phyloP scores from a whole-genome alignment of 1,140 invertebrate genomes.

The Zaprionus taronus region DNA sequence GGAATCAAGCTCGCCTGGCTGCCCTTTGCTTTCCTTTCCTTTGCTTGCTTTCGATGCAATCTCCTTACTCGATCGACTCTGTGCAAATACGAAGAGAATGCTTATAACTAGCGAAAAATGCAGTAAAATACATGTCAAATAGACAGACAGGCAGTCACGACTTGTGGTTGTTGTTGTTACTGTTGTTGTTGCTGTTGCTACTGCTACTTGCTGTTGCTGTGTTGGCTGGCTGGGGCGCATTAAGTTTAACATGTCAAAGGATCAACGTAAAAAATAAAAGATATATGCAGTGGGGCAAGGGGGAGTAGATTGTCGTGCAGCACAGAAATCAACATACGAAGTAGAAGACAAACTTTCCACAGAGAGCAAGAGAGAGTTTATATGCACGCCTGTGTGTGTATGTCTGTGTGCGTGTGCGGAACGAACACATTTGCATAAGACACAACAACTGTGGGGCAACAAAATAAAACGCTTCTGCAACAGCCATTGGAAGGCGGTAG shows the following conservation, averaged over 20 bases:
- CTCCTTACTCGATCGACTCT: slow-evolving; percentile 56
- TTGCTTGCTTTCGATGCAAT: slow-evolving; percentile 46
- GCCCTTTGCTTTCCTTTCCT: slow-evolving; percentile 8
- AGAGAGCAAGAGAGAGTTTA: slow-evolving; percentile 53
- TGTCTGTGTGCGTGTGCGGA: slow-evolving; percentile 13
- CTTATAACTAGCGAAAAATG: slow-evolving; percentile 58
- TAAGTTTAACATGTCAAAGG: slow-evolving; percentile 82
- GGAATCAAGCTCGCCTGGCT: slow-evolving; percentile 30
- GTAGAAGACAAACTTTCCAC: slow-evolving; percentile 61
- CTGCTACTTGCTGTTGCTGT: not conserved
- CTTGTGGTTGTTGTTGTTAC: slow-evolving; percentile 14
- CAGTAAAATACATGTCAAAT: slow-evolving; percentile 63
- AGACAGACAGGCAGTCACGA: slow-evolving; percentile 26
- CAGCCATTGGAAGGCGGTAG: slow-evolving; percentile 18
- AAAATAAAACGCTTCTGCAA: slow-evolving; percentile 63
- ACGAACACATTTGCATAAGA: slow-evolving; percentile 73
- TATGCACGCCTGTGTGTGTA: slow-evolving; percentile 1
- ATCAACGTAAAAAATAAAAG: slow-evolving; percentile 58
- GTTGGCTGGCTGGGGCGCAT: slow-evolving; percentile 50
- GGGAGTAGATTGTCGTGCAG: slow-evolving; percentile 21
- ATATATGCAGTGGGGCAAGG: not conserved
- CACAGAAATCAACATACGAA: slow-evolving; percentile 68
- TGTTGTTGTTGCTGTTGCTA: slow-evolving; percentile 27
- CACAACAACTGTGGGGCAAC: slow-evolving; percentile 56
- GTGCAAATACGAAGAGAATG: slow-evolving; percentile 52